Conservation (phyloP, 2,888 invertebrate species). For the Cheilosia impressa region DNA sequence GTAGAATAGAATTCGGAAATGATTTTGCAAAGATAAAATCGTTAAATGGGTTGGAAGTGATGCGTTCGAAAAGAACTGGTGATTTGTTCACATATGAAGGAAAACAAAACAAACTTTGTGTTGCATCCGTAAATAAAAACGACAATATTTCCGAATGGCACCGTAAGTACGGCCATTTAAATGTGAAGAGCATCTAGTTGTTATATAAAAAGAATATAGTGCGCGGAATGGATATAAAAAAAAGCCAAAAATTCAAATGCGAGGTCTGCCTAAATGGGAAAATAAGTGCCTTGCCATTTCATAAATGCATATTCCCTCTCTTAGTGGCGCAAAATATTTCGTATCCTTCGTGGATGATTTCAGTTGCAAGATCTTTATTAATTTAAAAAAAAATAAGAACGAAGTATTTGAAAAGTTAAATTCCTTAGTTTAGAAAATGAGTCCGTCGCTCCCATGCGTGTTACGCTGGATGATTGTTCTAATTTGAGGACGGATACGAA, state of each 20-base stretch:
- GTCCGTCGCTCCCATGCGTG: too few relatives aligned
- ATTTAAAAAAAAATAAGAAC: constrained; percentile 62
- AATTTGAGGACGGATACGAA: too few relatives aligned
- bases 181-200: constrained; percentile 18
- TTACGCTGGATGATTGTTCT: too few relatives aligned
- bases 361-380: constrained; percentile 41
- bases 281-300: constrained; percentile 18
- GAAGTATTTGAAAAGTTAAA: constrained; percentile 46
- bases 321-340: constrained; percentile 48
- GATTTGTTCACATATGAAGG: constrained; percentile 1
- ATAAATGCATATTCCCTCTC: constrained; percentile 48
- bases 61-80: not conserved
- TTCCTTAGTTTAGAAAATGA: too few relatives aligned
- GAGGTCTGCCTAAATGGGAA: constrained; percentile 25
- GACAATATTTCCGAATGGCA: constrained; percentile 12
- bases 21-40: constrained; percentile 16
- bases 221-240: constrained; percentile 6
- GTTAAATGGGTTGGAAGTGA: not conserved
- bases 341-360: constrained; percentile 43
- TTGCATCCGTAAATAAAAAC: not conserved
- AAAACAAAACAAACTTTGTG: not conserved
- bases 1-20: constrained; percentile 13
- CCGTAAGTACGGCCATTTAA: constrained; percentile 10
- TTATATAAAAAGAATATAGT: constrained; percentile 7
- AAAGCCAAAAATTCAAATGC: constrained; percentile 13